Percentiles rank a stretch among this genome's conserved stretches.
These are phyloP conservation scores for Agrilus planipennis DNA, from an alignment of 1,140 invertebrate species.

Conservation along the genomic window DNA sequence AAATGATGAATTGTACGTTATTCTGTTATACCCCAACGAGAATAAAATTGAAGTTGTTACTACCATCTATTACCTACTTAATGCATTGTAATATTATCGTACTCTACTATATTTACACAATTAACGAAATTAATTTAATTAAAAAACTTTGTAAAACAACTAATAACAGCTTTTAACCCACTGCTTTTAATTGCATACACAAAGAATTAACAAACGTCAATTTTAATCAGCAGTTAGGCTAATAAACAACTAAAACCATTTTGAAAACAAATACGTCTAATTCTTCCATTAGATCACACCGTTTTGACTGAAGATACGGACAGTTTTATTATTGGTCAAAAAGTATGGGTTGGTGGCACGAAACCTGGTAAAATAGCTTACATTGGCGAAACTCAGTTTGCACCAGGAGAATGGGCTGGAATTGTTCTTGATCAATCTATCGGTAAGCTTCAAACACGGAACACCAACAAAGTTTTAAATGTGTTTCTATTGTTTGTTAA, in stretches of 20 bases:
- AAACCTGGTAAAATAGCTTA: conserved; percentile 92
- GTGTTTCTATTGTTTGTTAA: background rate
- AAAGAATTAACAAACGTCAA: background rate
- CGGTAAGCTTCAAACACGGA: conserved; percentile 46
- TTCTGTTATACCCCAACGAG: too few species aligned
- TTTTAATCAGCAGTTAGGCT: background rate
- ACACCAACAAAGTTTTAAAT: background rate
- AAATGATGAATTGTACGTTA: too few species aligned
- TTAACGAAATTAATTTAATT: too few species aligned
- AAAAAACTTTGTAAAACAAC: background rate
- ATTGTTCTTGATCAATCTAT: conserved; percentile 88
- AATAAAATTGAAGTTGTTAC: too few species aligned
- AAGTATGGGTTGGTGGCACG: conserved; percentile 90
- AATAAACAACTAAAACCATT: background rate
- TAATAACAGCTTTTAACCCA: background rate
- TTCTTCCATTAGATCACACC: conserved; percentile 71
- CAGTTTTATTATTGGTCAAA: conserved; percentile 91
- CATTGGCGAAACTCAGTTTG: conserved; percentile 96
- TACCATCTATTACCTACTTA: too few species aligned
- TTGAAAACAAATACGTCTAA: too few species aligned
- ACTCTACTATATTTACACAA: too few species aligned
- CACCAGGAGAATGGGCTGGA: conserved; percentile 92
- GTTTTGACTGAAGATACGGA: conserved; percentile 82
- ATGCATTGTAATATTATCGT: too few species aligned
- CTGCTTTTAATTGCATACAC: background rate